phyloP scores from a whole-genome alignment of 2,113 vertebrate genomes.

The Scytalopus superciliaris region DNA sequence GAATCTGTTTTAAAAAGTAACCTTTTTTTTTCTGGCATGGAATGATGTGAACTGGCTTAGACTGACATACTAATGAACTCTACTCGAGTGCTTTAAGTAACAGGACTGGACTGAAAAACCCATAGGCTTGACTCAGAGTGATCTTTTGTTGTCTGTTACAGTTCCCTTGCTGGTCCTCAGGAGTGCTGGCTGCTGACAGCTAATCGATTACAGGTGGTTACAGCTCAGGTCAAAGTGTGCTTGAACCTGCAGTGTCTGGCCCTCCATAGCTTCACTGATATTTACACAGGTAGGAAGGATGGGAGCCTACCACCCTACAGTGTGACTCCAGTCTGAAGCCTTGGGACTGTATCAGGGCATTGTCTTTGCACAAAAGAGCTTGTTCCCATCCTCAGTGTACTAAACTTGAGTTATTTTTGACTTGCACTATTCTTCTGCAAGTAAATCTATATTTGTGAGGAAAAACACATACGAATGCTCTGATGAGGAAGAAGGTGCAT shows the following conservation, averaged over 20 bases:
- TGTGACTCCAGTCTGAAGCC: neutral
- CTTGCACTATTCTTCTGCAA: neutral
- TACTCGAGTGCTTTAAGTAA: neutral
- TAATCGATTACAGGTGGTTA: conserved; percentile 84
- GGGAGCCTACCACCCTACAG: neutral
- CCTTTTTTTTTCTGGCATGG: neutral
- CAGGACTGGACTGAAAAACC: neutral
- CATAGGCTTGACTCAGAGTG: neutral
- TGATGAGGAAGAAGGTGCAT: neutral
- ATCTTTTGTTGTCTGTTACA: conserved; percentile 56
- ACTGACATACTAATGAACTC: neutral
- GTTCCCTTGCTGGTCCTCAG: conserved; percentile 88
- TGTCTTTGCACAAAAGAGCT: neutral
- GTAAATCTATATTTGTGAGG: neutral
- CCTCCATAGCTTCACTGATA: conserved; percentile 92
- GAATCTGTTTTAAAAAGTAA: neutral
- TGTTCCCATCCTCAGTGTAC: neutral
- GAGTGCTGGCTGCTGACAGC: conserved; percentile 95
- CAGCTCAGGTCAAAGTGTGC: conserved; percentile 92
- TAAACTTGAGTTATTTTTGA: neutral
- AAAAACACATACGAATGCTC: fast-evolving
- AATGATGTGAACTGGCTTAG: neutral
- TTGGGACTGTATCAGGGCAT: neutral
- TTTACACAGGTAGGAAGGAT: conserved; percentile 86
- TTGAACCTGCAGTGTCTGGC: conserved; percentile 90